Evolutionary conservation across 2,888 invertebrate species (phyloP), one percentile per base, ranked within the genome.

Genomic region (Beris chalybata): DNA sequence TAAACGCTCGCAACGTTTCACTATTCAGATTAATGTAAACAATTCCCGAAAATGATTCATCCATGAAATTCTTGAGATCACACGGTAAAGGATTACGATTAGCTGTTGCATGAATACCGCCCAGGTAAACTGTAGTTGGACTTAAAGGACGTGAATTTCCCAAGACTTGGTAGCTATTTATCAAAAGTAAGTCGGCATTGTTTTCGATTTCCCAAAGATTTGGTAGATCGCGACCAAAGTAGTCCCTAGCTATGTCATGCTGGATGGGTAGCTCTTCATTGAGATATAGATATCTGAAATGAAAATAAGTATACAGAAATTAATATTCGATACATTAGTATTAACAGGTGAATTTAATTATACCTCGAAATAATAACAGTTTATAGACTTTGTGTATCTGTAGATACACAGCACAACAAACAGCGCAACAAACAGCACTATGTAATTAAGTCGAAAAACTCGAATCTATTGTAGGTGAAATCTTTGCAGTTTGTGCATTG

Each of bases 241-340:
- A 71, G 44, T 72, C 69, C 58, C 66, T 70, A 6, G 73, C 73
- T n/a, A 74, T 71, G 68, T 73, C 72, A 71, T 74, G 70, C 67
- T 73, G 74, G 57, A 70, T 66, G 48, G 74, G 74, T 57, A 74
- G 69, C 64, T 74, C 74, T 47, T 73, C 73, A 52, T 67, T 68
- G 64, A 71, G 72, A 58, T 74, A 74, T 4, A 74, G 67, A 67
- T 72, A 72, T 71, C 74, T 74, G 68, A 45, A 67, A 58, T 11
- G 13, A 55, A 32, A 64, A 29, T 3, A 44, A 63, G n/a, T 6
- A 38, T 38, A 22, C 1, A 3, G 22, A 22, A 22, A 22, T 22
- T 22, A 22, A 22, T 22, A 22, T 22, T 22, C 22, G 22, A 22
- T 22, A 2, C 22, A 22, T 22, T 22, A 22, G 22, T 22, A 22